A percentile compares a stretch with the other conserved stretches of the same genome.
phyloP scores from a whole-genome alignment of 1,140 invertebrate genomes.

The Zaprionus vittiger region DNA sequence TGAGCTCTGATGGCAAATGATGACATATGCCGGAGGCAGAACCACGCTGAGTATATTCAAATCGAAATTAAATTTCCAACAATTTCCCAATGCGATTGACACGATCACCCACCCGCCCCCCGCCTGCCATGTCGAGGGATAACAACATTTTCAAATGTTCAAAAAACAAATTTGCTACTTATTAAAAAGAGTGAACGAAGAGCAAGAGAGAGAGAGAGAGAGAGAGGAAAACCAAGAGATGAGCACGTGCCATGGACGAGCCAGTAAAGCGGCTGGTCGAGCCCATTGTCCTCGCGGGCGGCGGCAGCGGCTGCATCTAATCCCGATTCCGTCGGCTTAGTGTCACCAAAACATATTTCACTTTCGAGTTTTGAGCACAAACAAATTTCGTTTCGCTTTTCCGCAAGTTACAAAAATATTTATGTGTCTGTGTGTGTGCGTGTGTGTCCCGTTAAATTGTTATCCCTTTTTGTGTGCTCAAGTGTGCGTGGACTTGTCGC shows the following conservation, averaged over 20 bases:
- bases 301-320: conserved; percentile 73
- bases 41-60: conserved; percentile 32
- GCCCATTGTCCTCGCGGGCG: conserved; percentile 57
- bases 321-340: conserved; percentile 77
- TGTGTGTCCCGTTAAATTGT: conserved; percentile 59
- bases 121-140: conserved; percentile 33
- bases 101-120: background rate
- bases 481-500: conserved; percentile 56
- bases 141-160: conserved; percentile 79
- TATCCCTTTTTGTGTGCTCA: conserved; percentile 68
- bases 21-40: conserved; percentile 64
- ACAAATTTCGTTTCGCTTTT: conserved; percentile 61
- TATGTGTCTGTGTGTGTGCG: background rate
- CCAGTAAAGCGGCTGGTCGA: conserved; percentile 53
- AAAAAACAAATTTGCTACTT: conserved; percentile 73
- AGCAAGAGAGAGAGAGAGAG: conserved; percentile 24
- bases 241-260: conserved; percentile 73
- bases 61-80: conserved; percentile 72
- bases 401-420: conserved; percentile 61
- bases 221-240: conserved; percentile 34
- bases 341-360: conserved; percentile 83
- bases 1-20: conserved; percentile 53
- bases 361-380: conserved; percentile 69
- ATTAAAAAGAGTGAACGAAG: conserved; percentile 48
- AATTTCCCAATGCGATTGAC: conserved; percentile 33